Percentiles rank a stretch among this genome's conserved stretches.
Conservation (phyloP, 2,113 vertebrate genomes). For the Hypocryptadius cinnamomeus region DNA sequence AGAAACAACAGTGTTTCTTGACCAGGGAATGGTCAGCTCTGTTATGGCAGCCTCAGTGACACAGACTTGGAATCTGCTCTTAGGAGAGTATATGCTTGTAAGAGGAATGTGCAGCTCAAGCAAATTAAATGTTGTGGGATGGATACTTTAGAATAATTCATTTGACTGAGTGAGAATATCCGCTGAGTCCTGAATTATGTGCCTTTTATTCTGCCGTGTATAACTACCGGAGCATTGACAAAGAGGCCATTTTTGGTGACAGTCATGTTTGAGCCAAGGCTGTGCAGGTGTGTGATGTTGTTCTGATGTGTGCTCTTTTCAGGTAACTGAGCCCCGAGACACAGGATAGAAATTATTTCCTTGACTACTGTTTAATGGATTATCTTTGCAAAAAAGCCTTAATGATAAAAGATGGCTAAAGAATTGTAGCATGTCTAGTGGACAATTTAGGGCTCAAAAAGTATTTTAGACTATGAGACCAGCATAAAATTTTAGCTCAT, state of each 20-base stretch:
- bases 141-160: background rate
- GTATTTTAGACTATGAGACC: background rate
- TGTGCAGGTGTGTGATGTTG: background rate
- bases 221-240: background rate
- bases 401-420: background rate
- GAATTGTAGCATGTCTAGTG: background rate
- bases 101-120: background rate
- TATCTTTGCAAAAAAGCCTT: background rate
- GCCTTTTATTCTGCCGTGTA: background rate
- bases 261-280: background rate
- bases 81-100: background rate
- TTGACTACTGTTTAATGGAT: background rate
- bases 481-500: background rate
- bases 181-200: background rate
- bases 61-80: background rate
- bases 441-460: background rate
- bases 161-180: background rate
- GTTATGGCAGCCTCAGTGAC: background rate
- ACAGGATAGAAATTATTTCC: background rate
- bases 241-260: background rate
- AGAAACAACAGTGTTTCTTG: background rate
- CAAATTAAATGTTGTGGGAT: background rate
- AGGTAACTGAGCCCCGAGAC: background rate
- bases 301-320: background rate
- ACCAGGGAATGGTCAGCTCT: background rate